A percentile compares a stretch with the other conserved stretches of the same genome.
These are phyloP conservation scores for Muntiacus reevesi DNA, from an alignment of 2,113 vertebrate species.

Conservation along the genomic window DNA sequence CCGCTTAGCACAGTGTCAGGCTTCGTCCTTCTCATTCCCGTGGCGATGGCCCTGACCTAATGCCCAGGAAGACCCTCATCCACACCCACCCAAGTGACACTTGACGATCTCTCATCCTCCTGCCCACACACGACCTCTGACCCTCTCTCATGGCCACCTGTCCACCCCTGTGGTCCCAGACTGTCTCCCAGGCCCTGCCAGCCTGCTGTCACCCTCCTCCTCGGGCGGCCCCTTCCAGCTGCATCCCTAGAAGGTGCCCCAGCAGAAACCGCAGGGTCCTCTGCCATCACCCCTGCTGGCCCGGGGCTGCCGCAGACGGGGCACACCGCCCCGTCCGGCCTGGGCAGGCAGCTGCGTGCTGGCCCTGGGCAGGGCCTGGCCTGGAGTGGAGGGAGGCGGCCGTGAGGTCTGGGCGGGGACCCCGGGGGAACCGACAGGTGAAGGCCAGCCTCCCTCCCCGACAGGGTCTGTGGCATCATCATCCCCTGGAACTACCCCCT, in stretches of 20 bases:
- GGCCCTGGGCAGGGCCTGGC: neutral
- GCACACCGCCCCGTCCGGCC: neutral
- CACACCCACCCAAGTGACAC: neutral
- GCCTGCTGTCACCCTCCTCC: neutral
- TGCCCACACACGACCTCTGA: neutral
- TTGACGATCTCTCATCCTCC: neutral
- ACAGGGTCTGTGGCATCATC: constrained; percentile 89
- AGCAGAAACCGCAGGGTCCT: neutral
- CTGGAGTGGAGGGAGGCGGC: neutral
- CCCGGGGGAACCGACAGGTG: neutral
- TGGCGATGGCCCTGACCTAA: neutral
- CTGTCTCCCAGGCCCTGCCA: neutral
- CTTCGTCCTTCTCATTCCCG: neutral
- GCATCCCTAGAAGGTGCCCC: neutral
- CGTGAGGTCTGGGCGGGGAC: fast-evolving
- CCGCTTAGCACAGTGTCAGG: neutral
- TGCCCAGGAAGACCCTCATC: neutral
- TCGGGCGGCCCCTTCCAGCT: neutral
- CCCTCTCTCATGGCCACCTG: fast-evolving
- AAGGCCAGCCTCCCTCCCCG: neutral
- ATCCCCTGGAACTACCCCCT: constrained; percentile 94
- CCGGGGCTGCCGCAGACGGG: too few relatives aligned
- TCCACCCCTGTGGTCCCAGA: neutral
- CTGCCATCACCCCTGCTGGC: neutral
- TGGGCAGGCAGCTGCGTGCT: neutral